Evolutionary conservation across 2,888 invertebrate genomes (phyloP).

Genomic region (Chouioia cunea): DNA sequence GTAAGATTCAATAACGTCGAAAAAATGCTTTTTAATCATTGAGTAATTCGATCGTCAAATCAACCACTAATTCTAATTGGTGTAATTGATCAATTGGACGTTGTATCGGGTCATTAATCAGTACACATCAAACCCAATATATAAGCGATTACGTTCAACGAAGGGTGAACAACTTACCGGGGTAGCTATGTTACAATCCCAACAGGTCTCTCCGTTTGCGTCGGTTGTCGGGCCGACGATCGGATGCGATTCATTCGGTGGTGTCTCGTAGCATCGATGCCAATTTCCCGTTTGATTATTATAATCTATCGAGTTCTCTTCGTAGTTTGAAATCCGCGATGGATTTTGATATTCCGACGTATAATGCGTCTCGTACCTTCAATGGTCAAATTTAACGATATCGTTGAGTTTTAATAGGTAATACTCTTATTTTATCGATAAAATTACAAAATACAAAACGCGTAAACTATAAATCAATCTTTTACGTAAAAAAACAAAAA

Average conservation of each 20-base stretch:
- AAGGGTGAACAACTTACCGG: constrained; percentile 31
- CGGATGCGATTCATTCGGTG: constrained; percentile 33
- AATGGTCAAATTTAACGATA: not conserved
- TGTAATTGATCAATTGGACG: too few species aligned
- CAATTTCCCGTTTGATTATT: constrained; percentile 15
- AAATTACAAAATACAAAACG: too few species aligned
- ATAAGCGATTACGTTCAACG: not conserved
- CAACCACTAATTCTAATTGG: too few species aligned
- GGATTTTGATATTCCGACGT: constrained; percentile 31
- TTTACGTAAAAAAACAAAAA: too few species aligned
- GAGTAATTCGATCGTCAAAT: too few species aligned
- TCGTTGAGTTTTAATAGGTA: too few species aligned
- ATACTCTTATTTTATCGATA: too few species aligned
- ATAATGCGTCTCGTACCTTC: constrained; percentile 39
- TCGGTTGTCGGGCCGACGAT: constrained; percentile 4
- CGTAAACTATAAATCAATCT: not conserved
- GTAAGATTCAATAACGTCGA: too few species aligned
- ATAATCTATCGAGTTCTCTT: constrained; percentile 44
- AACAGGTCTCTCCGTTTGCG: constrained; percentile 34
- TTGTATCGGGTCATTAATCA: too few species aligned
- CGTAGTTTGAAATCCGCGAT: constrained; percentile 29
- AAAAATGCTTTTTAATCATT: too few species aligned
- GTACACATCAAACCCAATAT: not conserved
- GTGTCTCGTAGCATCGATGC: constrained; percentile 46
- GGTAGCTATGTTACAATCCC: constrained; percentile 40